Conservation (phyloP, 1,140 invertebrate genomes). For the Dreissena polymorpha region DNA sequence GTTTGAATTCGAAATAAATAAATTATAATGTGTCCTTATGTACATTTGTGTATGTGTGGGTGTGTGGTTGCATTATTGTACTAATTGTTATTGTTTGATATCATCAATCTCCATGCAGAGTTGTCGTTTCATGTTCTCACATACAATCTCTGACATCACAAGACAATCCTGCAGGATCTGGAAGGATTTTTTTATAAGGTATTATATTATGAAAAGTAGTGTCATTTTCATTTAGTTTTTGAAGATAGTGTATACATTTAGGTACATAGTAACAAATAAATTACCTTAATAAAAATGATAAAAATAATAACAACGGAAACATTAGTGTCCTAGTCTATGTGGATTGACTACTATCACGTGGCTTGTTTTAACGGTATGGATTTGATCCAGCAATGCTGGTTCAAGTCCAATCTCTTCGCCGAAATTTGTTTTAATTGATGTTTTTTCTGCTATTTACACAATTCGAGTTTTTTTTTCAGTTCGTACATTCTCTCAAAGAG, state of each 20-base stretch:
- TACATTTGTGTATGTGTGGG: neutral
- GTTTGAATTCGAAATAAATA: neutral
- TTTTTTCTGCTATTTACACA: no score
- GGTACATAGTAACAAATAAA: neutral
- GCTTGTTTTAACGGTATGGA: no score
- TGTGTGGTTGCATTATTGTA: neutral
- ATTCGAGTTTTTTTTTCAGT: no score
- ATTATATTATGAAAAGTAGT: neutral
- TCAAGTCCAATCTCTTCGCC: no score
- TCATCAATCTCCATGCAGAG: neutral
- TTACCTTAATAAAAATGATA: neutral
- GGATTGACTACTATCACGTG: no score
- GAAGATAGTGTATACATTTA: neutral
- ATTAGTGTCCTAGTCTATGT: no score
- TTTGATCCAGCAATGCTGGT: no score
- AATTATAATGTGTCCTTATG: neutral
- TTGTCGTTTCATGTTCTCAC: no score
- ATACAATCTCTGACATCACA: no score
- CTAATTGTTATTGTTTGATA: neutral
- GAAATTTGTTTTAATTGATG: no score
- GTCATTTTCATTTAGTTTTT: neutral
- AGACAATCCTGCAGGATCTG: neutral
- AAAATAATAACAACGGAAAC: no score
- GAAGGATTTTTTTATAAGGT: neutral
- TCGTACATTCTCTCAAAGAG: no score